phyloP scores from a whole-genome alignment of 1,140 invertebrate genomes.

The Popillia japonica region DNA sequence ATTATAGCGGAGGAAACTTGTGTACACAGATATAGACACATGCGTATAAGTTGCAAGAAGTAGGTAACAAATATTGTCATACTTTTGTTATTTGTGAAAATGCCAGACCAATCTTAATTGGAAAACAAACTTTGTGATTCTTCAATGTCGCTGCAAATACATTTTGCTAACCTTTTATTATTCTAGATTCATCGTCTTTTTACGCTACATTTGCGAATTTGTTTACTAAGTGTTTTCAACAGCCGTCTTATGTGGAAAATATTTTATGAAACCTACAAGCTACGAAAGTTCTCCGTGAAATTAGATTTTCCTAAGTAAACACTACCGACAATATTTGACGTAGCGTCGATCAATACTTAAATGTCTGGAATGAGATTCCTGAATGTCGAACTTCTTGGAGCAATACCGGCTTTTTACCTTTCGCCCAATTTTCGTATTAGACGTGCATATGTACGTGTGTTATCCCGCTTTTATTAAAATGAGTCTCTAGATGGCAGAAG shows the following conservation, averaged over 20 bases:
- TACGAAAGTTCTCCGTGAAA: constrained; percentile 4
- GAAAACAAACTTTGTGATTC: too few species aligned
- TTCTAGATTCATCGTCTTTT: background rate
- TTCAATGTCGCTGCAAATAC: too few species aligned
- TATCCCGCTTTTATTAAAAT: background rate
- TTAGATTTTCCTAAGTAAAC: constrained; percentile 19
- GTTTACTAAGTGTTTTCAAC: background rate
- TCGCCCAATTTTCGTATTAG: background rate
- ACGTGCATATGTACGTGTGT: background rate
- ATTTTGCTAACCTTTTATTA: too few species aligned
- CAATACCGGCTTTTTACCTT: background rate
- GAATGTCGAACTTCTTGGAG: background rate
- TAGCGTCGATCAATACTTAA: constrained; percentile 5
- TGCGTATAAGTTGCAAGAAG: too few species aligned
- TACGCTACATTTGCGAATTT: background rate
- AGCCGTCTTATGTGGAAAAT: background rate
- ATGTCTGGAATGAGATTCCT: background rate
- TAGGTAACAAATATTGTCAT: too few species aligned
- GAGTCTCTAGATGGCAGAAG: background rate
- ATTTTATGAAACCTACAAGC: constrained; percentile 11
- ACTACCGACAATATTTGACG: constrained; percentile 9
- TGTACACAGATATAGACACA: too few species aligned
- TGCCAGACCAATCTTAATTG: too few species aligned
- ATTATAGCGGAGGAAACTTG: too few species aligned
- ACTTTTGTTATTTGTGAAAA: too few species aligned